Base-by-base conservation (phyloP, 2,797 vertebrate species). In the Sebastes glaucus region DNA sequence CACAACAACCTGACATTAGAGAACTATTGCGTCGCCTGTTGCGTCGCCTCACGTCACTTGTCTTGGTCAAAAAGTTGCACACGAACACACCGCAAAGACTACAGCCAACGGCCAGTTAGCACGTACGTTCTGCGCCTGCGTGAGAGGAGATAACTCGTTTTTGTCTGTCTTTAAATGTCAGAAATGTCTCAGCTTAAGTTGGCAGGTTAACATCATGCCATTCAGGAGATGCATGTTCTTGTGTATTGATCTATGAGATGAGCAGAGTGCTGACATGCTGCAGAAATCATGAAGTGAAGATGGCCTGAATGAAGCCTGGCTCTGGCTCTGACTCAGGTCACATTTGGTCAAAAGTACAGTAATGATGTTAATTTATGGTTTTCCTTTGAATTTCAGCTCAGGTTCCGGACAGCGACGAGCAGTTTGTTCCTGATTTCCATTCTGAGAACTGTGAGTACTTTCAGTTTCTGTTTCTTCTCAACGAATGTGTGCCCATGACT, bases 391-490 rank as follows among this genome's bases (percentile, higher is more conserved):
- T 91, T 94, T 76, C 97, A 99, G 98, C 98, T 96, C 98, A 99
- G 94, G 98, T 99, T 95, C 98, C 98, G 78, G 98, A 99, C 96
- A 97, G 96, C 1, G 98, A 99, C 81, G 98, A 99, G 92, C 98
- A 98, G 87, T 99, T 98, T 92, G 97, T 99, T 94, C 98, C 98
- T 80, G 98, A 99, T 94, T 98, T 98, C 92, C 97, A 99, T 79
- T 97, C 98, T 73, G 98, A 99, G 92, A 99, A 97, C 95, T 93
- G 98, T 99, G 93, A 99, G 98, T 99, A 96, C 77, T 42, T 82
- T 75, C 7, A 4, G 2, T 84, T 78, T 73, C n/a, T 67, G 2
- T 59, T 7, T 70, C 49, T 16, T 53, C n/a, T 79, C 4, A 10
- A 3, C 28, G 20, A 11, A 22, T 61, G 62, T 79, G 53, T 83